phyloP scores from a whole-genome alignment of 2,888 invertebrate genomes.

The Pantelozetes paolii region DNA sequence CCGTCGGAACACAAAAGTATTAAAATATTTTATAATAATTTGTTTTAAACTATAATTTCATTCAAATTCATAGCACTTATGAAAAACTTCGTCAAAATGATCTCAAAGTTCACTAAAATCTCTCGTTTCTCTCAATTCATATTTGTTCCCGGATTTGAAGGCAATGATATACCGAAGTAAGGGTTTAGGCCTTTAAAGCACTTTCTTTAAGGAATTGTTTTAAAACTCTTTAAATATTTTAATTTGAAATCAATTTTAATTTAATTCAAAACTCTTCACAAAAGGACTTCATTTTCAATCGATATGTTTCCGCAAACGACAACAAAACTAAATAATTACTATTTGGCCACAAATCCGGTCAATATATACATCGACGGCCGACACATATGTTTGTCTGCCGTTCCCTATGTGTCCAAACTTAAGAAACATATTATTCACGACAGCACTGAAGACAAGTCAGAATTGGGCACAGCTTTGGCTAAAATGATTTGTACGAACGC shows the following conservation, averaged over 20 bases:
- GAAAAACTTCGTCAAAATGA: slow-evolving; percentile 22
- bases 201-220: not conserved
- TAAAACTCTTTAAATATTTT: too few species aligned
- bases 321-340: slow-evolving; percentile 9
- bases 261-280: not conserved
- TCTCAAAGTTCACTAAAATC: slow-evolving; percentile 1
- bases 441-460: not conserved
- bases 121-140: slow-evolving; percentile 3
- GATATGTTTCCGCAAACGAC: slow-evolving; percentile 37
- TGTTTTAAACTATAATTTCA: not conserved
- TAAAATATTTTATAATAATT: too few species aligned
- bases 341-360: slow-evolving; percentile 41
- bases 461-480: not conserved
- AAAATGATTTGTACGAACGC: slow-evolving; percentile 8
- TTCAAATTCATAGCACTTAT: too few species aligned
- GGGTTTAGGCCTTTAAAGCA: not conserved
- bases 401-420: not conserved
- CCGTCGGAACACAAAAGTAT: slow-evolving; percentile 42
- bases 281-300: slow-evolving; percentile 2
- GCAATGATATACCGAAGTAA: not conserved
- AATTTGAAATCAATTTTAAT: too few species aligned
- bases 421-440: slow-evolving; percentile 27
- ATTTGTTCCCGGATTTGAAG: slow-evolving; percentile 22
- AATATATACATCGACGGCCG: slow-evolving; percentile 35
- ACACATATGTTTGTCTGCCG: slow-evolving; percentile 34